Evolutionary conservation across 2,113 vertebrate species (phyloP).

Genomic region (Festucalex cinctus): DNA sequence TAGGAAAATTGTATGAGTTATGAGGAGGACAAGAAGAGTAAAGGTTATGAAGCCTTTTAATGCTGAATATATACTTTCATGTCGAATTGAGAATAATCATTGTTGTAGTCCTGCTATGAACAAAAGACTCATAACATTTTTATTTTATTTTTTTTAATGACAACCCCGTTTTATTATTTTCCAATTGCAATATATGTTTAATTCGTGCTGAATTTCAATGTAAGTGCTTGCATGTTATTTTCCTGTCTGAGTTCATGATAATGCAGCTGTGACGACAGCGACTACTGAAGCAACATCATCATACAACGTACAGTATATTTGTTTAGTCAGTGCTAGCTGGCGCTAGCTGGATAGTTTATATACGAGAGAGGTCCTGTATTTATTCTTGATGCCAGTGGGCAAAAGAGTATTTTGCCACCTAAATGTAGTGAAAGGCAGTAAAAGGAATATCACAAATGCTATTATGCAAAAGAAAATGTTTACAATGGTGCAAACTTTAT

Average conservation of each 20-base stretch:
- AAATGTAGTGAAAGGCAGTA: neutral
- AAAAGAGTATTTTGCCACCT: conserved; percentile 1
- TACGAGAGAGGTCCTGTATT: conserved; percentile 20
- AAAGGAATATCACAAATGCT: conserved; percentile 4
- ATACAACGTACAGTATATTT: conserved; percentile 1
- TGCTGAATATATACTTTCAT: neutral
- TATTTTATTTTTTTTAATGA: neutral
- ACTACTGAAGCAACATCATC: conserved; percentile 8
- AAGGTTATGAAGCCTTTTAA: neutral
- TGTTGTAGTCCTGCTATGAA: neutral
- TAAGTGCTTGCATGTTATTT: too few relatives aligned
- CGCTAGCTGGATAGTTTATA: conserved; percentile 21
- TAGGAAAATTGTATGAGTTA: neutral
- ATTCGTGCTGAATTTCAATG: neutral
- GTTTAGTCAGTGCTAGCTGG: conserved; percentile 2
- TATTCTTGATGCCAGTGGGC: conserved; percentile 4
- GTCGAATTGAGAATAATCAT: neutral
- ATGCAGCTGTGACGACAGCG: conserved; percentile 14
- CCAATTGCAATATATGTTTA: neutral
- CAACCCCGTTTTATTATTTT: neutral
- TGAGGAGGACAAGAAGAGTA: neutral
- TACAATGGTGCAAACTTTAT: conserved; percentile 13
- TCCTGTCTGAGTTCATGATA: conserved; percentile 3
- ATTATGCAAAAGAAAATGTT: conserved; percentile 6
- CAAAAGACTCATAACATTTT: neutral